Conservation (phyloP, 2,113 vertebrate species). For the Oreochromis aureus region DNA sequence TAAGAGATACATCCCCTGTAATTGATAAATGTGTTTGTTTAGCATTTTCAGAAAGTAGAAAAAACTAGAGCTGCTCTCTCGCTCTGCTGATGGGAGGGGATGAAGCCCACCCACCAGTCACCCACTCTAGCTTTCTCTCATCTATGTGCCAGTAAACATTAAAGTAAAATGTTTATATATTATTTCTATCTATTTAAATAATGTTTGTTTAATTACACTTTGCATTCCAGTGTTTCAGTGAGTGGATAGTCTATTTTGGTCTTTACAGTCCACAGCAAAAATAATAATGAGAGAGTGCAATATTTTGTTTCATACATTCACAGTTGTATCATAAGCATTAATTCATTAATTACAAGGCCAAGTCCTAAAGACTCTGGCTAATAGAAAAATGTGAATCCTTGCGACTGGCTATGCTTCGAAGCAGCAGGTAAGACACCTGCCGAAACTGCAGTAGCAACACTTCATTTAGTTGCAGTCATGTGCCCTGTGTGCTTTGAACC, state of each 20-base stretch:
- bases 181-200: background rate
- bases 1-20: background rate
- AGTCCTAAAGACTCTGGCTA: background rate
- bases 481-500: background rate
- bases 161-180: background rate
- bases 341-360: background rate
- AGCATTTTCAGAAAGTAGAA: accelerated
- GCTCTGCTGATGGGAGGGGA: background rate
- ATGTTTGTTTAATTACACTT: background rate
- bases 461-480: accelerated
- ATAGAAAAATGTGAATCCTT: background rate
- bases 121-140: background rate
- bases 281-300: background rate
- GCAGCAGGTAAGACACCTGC: accelerated
- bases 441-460: background rate
- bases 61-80: accelerated
- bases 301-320: background rate
- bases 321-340: background rate
- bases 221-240: accelerated
- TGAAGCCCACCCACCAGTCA: background rate
- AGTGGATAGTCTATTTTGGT: background rate
- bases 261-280: background rate
- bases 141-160: background rate
- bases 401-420: background rate
- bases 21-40: accelerated